Percentiles rank a stretch among this genome's conserved stretches.
These are phyloP conservation scores for Drosophila sucinea DNA, from an alignment of 1,140 invertebrate species.

Conservation along the genomic window DNA sequence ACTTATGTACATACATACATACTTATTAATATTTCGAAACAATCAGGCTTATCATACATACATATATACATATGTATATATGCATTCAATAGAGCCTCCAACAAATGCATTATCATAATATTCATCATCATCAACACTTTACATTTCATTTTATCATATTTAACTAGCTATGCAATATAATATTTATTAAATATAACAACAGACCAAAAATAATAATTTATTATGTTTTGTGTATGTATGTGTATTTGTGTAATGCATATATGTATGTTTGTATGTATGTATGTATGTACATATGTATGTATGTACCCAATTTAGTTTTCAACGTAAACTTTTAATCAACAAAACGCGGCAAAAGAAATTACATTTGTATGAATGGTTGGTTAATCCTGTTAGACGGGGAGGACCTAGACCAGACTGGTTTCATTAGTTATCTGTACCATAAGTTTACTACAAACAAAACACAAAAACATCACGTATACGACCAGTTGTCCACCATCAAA, in stretches of 20 bases:
- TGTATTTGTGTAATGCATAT: slow-evolving; percentile 11
- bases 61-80: not conserved
- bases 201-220: slow-evolving; percentile 40
- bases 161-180: slow-evolving; percentile 54
- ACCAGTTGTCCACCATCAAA: not conserved
- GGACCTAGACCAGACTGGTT: too few species aligned
- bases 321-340: not conserved
- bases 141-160: slow-evolving; percentile 29
- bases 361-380: not conserved
- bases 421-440: too few species aligned
- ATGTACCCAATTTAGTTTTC: slow-evolving; percentile 1
- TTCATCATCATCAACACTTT: not conserved
- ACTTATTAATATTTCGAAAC: not conserved
- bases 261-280: not conserved
- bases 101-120: not conserved
- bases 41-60: not conserved
- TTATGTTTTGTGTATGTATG: slow-evolving; percentile 20
- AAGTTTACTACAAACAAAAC: not conserved
- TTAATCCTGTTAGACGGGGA: too few species aligned
- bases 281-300: slow-evolving; percentile 36
- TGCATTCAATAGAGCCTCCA: slow-evolving; percentile 6
- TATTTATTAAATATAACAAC: slow-evolving; percentile 54
- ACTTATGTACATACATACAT: slow-evolving; percentile 9
- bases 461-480: not conserved
- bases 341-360: not conserved